phyloP scores from a whole-genome alignment of 2,888 invertebrate genomes.

The Eulithis prunata region DNA sequence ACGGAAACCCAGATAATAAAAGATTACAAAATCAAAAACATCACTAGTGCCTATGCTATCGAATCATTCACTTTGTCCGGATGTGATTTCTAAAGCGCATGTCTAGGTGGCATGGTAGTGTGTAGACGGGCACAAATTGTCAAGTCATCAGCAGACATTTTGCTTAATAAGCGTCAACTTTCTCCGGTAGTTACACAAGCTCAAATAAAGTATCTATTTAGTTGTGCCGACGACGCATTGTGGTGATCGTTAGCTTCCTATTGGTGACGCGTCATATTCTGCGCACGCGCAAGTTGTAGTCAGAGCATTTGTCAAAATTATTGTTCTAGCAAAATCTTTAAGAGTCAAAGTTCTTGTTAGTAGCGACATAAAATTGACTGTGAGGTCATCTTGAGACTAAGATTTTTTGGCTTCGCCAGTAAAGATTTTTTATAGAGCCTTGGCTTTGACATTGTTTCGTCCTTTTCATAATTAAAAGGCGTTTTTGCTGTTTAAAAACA shows the following conservation, averaged over 20 bases:
- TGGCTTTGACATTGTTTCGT: constrained; percentile 69
- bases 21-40: constrained; percentile 28
- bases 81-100: constrained; percentile 35
- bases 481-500: constrained; percentile 37
- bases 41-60: constrained; percentile 3
- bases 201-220: constrained; percentile 62
- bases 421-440: constrained; percentile 53
- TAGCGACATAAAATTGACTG: constrained; percentile 19
- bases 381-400: too few species aligned
- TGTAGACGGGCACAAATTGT: constrained; percentile 35
- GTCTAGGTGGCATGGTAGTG: constrained; percentile 19
- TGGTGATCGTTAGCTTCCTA: constrained; percentile 71
- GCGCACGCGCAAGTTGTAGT: constrained; percentile 56
- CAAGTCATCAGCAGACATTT: constrained; percentile 42
- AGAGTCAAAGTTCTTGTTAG: constrained; percentile 52
- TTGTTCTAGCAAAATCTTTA: constrained; percentile 52
- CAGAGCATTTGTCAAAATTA: constrained; percentile 75
- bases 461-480: constrained; percentile 52
- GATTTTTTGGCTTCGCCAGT: constrained; percentile 34
- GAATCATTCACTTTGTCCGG: constrained; percentile 30
- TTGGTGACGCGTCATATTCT: constrained; percentile 60
- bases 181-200: constrained; percentile 45
- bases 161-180: constrained; percentile 39
- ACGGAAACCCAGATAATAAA: constrained; percentile 19
- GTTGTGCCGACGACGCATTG: constrained; percentile 55